phyloP scores from a whole-genome alignment of 2,888 invertebrate genomes.

The Abscondita cerata region DNA sequence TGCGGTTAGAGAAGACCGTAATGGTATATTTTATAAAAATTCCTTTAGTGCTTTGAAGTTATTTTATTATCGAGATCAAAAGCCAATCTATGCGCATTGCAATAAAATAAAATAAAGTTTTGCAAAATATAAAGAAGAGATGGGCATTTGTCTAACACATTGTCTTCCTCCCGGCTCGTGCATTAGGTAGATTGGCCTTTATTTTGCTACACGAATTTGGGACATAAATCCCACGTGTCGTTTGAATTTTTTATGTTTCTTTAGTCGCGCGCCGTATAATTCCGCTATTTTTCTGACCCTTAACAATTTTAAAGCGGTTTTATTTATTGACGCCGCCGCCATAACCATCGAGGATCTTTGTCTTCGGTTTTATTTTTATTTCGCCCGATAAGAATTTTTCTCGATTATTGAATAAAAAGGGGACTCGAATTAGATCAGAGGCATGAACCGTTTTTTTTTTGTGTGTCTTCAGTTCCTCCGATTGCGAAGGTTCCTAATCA shows the following conservation, averaged over 20 bases:
- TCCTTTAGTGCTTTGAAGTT: too few relatives aligned
- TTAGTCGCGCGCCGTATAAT: conserved; percentile 21
- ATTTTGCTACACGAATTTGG: conserved; percentile 19
- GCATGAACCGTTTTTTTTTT: too few relatives aligned
- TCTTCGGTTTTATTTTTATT: neutral
- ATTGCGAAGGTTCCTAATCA: conserved; percentile 90
- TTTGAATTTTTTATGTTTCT: conserved; percentile 23
- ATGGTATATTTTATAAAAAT: too few relatives aligned
- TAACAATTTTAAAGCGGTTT: conserved; percentile 20
- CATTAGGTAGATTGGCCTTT: conserved; percentile 32
- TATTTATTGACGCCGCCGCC: conserved; percentile 1
- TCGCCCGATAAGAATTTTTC: neutral
- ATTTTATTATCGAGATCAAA: neutral
- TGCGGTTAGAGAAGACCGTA: too few relatives aligned
- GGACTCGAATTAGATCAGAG: too few relatives aligned
- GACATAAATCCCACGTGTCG: conserved; percentile 23
- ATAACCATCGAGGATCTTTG: neutral
- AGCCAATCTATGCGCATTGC: neutral
- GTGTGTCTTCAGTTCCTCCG: conserved; percentile 75
- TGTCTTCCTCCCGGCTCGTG: conserved; percentile 23
- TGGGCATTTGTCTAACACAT: conserved; percentile 19
- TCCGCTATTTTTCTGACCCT: conserved; percentile 21
- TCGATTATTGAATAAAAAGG: neutral
- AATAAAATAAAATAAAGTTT: conserved; percentile 12
- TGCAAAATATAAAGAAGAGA: conserved; percentile 18